Conservation (phyloP, 2,113 vertebrate species). For the Triplophysa dalaica region DNA sequence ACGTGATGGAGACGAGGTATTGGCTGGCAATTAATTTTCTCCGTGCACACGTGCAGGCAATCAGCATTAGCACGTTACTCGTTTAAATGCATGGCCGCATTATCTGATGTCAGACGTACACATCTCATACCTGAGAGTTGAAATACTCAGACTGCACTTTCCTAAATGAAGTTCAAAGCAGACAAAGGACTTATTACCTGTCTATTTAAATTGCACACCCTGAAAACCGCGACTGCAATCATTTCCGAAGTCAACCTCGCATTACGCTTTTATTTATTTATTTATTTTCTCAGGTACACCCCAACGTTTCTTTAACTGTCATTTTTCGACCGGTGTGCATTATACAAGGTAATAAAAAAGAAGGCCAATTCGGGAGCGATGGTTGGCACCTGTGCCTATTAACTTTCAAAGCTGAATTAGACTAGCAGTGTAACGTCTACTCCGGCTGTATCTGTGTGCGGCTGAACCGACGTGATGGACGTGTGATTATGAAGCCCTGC, state of each 20-base stretch:
- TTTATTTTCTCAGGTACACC: not conserved
- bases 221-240: constrained; percentile 7
- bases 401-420: constrained; percentile 52
- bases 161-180: constrained; percentile 17
- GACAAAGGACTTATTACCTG: constrained; percentile 31
- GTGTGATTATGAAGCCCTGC: constrained; percentile 55
- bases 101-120: not conserved
- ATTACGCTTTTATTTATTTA: constrained; percentile 26
- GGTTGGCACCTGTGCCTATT: constrained; percentile 45
- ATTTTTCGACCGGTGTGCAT: constrained; percentile 11
- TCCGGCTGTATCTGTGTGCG: constrained; percentile 6
- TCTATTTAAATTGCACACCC: not conserved
- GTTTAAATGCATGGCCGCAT: constrained; percentile 32
- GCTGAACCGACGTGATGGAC: constrained; percentile 47
- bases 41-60: constrained; percentile 12
- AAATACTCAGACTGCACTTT: not conserved
- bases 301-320: constrained; percentile 2
- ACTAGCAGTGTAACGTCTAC: constrained; percentile 44
- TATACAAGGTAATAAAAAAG: constrained; percentile 21
- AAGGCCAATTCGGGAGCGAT: constrained; percentile 18
- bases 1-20: constrained; percentile 33
- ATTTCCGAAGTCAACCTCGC: not conserved
- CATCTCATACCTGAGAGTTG: not conserved
- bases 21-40: constrained; percentile 49
- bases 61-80: constrained; percentile 14